Evolutionary conservation across 53 echinoderm and acorn worm genomes (phyloP).

Genomic region (Arbacia lixula): DNA sequence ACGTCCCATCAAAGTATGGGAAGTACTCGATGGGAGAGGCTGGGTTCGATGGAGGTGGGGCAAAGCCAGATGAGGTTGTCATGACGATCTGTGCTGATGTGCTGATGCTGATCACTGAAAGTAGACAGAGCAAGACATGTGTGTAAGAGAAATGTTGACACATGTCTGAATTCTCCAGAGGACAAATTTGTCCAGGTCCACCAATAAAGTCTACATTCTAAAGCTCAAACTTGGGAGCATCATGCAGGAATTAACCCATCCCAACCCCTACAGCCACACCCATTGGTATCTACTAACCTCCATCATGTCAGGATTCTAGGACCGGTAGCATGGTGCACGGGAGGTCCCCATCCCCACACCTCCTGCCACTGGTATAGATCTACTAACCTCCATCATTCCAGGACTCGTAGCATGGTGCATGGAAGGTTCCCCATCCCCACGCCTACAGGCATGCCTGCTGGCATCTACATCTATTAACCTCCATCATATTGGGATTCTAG

Average conservation of each 20-base stretch:
- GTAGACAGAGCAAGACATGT: too few relatives aligned
- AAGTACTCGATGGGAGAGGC: slow-evolving; percentile 82
- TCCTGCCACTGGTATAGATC: too few relatives aligned
- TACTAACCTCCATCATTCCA: slow-evolving; percentile 77
- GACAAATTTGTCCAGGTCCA: too few relatives aligned
- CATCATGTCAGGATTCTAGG: slow-evolving; percentile 61
- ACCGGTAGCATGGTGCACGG: slow-evolving; percentile 73
- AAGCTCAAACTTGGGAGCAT: too few relatives aligned
- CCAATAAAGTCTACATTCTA: too few relatives aligned
- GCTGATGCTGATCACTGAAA: slow-evolving; percentile 85
- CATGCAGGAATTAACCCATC: slow-evolving; percentile 92
- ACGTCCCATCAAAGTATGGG: slow-evolving; percentile 79
- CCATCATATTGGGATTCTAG: slow-evolving; percentile 79
- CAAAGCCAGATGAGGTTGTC: slow-evolving; percentile 70
- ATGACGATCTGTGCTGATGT: slow-evolving; percentile 92
- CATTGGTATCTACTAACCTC: slow-evolving; percentile 77
- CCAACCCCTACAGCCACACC: too few relatives aligned
- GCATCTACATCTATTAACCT: slow-evolving; percentile 76
- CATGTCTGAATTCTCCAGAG: too few relatives aligned
- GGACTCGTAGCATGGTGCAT: slow-evolving; percentile 65
- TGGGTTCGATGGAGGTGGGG: slow-evolving; percentile 53
- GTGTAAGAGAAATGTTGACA: too few relatives aligned
- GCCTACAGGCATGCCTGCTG: too few relatives aligned
- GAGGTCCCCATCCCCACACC: too few relatives aligned
- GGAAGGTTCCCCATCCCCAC: too few relatives aligned